Evolutionary conservation across 2,888 invertebrate species (phyloP).

Genomic region (Idaea straminata): DNA sequence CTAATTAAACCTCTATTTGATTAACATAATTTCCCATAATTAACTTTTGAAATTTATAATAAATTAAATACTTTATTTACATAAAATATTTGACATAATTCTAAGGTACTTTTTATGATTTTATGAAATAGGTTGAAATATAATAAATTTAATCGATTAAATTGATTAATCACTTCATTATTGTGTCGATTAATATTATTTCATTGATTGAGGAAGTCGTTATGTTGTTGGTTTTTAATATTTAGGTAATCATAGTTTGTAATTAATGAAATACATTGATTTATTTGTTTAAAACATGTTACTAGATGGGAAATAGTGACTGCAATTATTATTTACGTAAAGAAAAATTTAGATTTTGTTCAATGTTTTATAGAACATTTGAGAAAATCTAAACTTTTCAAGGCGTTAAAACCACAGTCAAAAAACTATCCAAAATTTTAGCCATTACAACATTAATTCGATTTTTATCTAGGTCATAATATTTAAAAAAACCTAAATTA

Average conservation of each 20-base stretch:
- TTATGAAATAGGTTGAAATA: background rate
- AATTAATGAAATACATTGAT: background rate
- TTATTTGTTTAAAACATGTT: background rate
- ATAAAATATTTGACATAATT: constrained; percentile 4
- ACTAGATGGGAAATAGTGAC: background rate
- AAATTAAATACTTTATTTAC: constrained; percentile 1
- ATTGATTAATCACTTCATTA: background rate
- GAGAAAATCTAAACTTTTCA: too few species aligned
- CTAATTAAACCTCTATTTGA: constrained; percentile 5
- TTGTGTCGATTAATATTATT: background rate
- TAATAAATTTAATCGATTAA: background rate
- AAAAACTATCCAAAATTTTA: too few species aligned
- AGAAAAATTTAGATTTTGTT: background rate
- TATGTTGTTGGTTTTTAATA: background rate
- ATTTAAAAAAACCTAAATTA: too few species aligned
- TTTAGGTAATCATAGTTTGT: background rate
- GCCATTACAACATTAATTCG: too few species aligned
- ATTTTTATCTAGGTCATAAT: too few species aligned
- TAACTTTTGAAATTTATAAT: constrained; percentile 8
- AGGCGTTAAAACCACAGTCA: too few species aligned
- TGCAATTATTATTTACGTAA: background rate
- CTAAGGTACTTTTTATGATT: background rate
- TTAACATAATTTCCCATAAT: constrained; percentile 22
- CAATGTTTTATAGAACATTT: too few species aligned
- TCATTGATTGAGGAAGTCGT: background rate